phyloP scores from a whole-genome alignment of 2,797 vertebrate species.

The Rachycentron canadum region DNA sequence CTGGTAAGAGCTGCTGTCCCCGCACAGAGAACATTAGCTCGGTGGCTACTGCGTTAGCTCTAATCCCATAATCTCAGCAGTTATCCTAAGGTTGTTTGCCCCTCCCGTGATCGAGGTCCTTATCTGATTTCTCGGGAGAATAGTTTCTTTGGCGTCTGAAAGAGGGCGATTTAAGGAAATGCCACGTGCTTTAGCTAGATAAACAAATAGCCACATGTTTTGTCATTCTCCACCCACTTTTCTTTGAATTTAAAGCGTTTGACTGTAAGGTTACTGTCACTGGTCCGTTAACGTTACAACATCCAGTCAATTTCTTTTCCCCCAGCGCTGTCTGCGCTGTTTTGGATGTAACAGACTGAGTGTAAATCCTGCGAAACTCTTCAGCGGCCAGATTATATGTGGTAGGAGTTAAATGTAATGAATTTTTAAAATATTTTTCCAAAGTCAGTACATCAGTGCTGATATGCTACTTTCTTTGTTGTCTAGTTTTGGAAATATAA shows the following conservation, averaged over 20 bases:
- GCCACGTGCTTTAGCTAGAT: not conserved
- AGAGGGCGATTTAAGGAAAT: not conserved
- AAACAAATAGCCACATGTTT: no score
- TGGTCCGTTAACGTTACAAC: not conserved
- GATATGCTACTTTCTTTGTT: not conserved
- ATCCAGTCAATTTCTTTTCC: not conserved
- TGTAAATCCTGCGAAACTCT: not conserved
- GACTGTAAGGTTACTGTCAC: not conserved
- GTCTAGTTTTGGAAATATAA: not conserved
- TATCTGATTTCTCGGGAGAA: not conserved
- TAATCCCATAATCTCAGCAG: conserved; percentile 83
- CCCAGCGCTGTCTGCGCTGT: not conserved
- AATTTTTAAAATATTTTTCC: not conserved
- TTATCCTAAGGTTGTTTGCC: conserved; percentile 30
- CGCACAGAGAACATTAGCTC: conserved; percentile 45
- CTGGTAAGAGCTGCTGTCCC: conserved; percentile 61
- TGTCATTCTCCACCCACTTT: not conserved
- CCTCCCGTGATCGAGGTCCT: not conserved
- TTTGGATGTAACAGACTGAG: no score
- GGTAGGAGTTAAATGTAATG: not conserved
- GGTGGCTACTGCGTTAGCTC: conserved; percentile 59
- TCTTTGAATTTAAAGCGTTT: not conserved
- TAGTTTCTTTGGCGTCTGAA: not conserved
- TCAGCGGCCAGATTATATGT: not conserved
- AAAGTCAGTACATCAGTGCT: not conserved